These are phyloP conservation scores for Conomelus anceps DNA, from an alignment of 2,888 invertebrate species.

Conservation along the genomic window DNA sequence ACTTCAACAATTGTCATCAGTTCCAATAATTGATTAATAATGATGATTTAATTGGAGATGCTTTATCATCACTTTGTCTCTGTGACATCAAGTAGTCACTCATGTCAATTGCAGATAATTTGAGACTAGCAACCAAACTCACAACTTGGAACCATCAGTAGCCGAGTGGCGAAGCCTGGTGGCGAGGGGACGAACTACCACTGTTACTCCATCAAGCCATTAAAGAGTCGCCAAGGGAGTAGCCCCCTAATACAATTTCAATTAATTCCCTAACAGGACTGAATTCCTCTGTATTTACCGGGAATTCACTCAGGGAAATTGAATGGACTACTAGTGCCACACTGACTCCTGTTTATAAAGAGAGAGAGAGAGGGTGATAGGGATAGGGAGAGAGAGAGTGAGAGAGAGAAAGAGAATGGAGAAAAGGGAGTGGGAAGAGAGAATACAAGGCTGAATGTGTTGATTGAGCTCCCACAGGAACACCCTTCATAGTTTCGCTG, in stretches of 20 bases:
- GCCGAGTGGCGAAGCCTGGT: background rate
- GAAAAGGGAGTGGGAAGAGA: too few relatives aligned
- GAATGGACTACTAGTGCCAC: background rate
- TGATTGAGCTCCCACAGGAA: too few relatives aligned
- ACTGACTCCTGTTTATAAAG: background rate
- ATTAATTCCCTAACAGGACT: background rate
- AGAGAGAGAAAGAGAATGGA: background rate
- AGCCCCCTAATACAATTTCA: background rate
- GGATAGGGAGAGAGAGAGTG: background rate
- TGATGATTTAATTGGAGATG: background rate
- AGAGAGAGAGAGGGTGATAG: background rate
- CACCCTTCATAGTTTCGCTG: too few relatives aligned
- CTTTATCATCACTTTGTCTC: background rate
- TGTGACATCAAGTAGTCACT: background rate
- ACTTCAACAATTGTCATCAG: background rate
- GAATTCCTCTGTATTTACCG: background rate
- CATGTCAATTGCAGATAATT: background rate
- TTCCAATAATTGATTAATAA: background rate
- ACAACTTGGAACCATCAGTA: background rate
- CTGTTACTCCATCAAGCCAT: background rate
- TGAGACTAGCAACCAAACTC: background rate
- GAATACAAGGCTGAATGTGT: too few relatives aligned
- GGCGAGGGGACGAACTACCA: background rate
- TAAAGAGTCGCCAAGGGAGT: background rate
- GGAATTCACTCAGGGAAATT: background rate